Evolutionary conservation across 2,888 invertebrate genomes (phyloP).

Genomic region (Lithophane socia): DNA sequence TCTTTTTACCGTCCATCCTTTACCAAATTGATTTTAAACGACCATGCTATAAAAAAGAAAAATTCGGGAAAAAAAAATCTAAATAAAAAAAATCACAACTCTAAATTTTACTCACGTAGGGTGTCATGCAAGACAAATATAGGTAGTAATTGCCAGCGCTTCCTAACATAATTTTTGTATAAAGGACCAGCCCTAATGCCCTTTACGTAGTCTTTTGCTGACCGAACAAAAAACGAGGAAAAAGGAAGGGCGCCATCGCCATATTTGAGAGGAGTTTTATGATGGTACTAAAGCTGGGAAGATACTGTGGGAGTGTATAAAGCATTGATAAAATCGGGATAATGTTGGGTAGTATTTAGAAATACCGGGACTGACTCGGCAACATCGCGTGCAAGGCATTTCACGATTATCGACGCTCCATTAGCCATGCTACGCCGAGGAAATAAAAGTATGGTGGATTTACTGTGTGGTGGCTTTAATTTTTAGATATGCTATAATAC

Average conservation of each 20-base stretch:
- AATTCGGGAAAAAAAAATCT: not conserved
- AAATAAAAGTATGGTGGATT: slow-evolving; percentile 19
- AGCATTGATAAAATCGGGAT: slow-evolving; percentile 49
- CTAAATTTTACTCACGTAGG: slow-evolving; percentile 42
- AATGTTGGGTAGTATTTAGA: slow-evolving; percentile 46
- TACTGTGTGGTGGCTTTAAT: slow-evolving; percentile 7
- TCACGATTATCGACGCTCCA: slow-evolving; percentile 53
- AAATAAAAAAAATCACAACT: slow-evolving; percentile 36
- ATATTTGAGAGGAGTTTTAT: slow-evolving; percentile 53
- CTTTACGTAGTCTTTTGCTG: slow-evolving; percentile 44
- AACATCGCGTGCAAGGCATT: slow-evolving; percentile 49
- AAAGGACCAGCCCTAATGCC: slow-evolving; percentile 30
- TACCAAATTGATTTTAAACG: slow-evolving; percentile 37
- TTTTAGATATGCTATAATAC: not conserved
- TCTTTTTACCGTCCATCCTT: slow-evolving; percentile 11
- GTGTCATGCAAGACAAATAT: slow-evolving; percentile 44
- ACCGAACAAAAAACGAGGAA: slow-evolving; percentile 53
- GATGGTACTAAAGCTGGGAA: slow-evolving; percentile 38
- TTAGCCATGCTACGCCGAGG: slow-evolving; percentile 36
- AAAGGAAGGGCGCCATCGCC: slow-evolving; percentile 34
- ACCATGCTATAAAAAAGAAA: slow-evolving; percentile 33
- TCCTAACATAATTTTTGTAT: slow-evolving; percentile 27
- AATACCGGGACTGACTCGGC: slow-evolving; percentile 20
- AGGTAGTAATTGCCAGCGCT: slow-evolving; percentile 41
- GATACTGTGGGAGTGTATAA: slow-evolving; percentile 27